These are phyloP conservation scores for Halcyon smyrnensis DNA, from an alignment of 2,797 vertebrate genomes.

Conservation along the genomic window DNA sequence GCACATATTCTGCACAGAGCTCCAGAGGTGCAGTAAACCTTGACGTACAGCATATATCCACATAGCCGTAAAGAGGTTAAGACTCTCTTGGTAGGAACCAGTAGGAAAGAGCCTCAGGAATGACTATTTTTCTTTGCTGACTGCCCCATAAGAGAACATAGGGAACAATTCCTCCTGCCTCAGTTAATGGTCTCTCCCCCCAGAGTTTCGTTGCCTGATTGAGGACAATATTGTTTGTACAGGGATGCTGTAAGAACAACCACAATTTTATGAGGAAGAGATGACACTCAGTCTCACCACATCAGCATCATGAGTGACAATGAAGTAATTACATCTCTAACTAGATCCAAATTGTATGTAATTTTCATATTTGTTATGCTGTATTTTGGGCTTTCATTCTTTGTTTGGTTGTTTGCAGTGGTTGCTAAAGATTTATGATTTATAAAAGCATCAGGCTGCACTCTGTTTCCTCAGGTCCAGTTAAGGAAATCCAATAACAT, in stretches of 20 bases:
- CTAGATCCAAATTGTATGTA: not conserved
- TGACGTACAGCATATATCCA: constrained; percentile 1
- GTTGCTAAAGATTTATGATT: not conserved
- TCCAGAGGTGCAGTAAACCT: not conserved
- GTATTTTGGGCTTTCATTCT: not conserved
- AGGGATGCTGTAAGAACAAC: not conserved
- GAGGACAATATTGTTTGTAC: not conserved
- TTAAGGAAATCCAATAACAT: constrained; percentile 8
- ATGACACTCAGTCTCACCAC: not conserved
- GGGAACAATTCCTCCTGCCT: constrained; percentile 41
- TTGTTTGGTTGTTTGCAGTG: not conserved
- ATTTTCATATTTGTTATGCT: not conserved
- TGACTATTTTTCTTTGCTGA: constrained; percentile 54
- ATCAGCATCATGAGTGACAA: not conserved
- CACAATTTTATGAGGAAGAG: not conserved
- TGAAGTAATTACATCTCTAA: not conserved
- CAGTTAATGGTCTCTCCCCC: constrained; percentile 41
- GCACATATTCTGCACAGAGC: not conserved
- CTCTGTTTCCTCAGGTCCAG: not conserved
- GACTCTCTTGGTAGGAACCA: constrained; percentile 53
- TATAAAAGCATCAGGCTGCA: not conserved
- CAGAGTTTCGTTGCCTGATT: not conserved
- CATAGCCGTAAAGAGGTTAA: constrained; percentile 32
- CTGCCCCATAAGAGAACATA: constrained; percentile 7
- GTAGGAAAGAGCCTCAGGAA: constrained; percentile 33